phyloP scores from a whole-genome alignment of 1,140 invertebrate genomes.

The Papilio machaon region DNA sequence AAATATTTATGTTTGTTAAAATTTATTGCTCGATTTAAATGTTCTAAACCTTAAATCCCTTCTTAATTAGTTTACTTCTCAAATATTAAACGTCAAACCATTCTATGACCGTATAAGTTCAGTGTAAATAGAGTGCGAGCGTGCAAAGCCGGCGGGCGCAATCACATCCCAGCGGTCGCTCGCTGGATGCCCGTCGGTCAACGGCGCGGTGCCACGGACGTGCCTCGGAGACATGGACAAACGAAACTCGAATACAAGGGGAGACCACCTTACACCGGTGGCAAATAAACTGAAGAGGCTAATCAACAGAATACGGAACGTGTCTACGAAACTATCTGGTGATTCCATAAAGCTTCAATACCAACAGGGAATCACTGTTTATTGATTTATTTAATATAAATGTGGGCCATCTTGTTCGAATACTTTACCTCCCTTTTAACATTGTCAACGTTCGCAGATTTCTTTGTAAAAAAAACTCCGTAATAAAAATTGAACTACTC shows the following conservation, averaged over 20 bases:
- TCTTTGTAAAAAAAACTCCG: too few species aligned
- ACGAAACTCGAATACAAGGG: background rate
- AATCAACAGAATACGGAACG: background rate
- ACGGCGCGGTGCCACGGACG: background rate
- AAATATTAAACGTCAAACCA: background rate
- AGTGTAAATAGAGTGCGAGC: background rate
- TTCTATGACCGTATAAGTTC: constrained; percentile 1
- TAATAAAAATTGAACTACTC: too few species aligned
- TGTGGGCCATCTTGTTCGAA: background rate
- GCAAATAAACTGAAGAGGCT: background rate
- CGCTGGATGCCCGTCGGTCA: background rate
- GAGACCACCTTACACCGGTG: background rate
- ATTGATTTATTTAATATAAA: background rate
- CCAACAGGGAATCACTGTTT: background rate
- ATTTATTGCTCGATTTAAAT: background rate
- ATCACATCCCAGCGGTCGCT: background rate
- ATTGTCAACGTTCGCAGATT: too few species aligned
- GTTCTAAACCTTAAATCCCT: background rate
- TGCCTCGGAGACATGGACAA: background rate
- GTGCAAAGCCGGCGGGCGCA: background rate
- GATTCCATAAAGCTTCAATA: background rate
- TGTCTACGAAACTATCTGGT: background rate
- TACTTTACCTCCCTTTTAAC: too few species aligned
- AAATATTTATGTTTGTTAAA: too few species aligned
- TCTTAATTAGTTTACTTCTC: background rate